phyloP scores from a whole-genome alignment of 2,888 invertebrate genomes.

The Lobophora halterata region DNA sequence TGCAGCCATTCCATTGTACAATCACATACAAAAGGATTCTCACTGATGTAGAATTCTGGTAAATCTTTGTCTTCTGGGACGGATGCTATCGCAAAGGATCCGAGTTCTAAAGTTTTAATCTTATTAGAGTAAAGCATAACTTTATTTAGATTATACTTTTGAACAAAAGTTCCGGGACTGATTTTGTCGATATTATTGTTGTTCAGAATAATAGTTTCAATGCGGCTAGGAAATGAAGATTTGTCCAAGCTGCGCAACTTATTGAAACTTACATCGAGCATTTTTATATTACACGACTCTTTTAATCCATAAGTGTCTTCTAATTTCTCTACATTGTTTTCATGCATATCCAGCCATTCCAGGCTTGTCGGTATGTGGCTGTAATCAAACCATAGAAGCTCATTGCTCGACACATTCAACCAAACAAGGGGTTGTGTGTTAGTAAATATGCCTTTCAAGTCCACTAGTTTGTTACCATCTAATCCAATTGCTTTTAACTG shows the following conservation, averaged over 20 bases:
- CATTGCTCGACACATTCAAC: conserved; percentile 91
- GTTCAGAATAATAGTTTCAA: conserved; percentile 86
- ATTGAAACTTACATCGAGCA: conserved; percentile 89
- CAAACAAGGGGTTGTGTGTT: conserved; percentile 87
- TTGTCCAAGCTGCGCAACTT: conserved; percentile 84
- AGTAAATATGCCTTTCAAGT: conserved; percentile 89
- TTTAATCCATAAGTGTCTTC: conserved; percentile 87
- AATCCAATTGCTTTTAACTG: conserved; percentile 87
- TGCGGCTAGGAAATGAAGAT: conserved; percentile 86
- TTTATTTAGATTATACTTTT: conserved; percentile 86
- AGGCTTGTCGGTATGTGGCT: conserved; percentile 87
- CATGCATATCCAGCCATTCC: conserved; percentile 90
- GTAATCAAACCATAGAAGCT: conserved; percentile 89
- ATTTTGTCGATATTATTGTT: conserved; percentile 87
- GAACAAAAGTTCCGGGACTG: conserved; percentile 85
- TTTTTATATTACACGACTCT: conserved; percentile 84
- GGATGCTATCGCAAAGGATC: conserved; percentile 84
- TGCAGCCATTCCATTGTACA: conserved; percentile 94
- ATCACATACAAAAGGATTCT: conserved; percentile 92
- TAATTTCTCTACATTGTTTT: conserved; percentile 87
- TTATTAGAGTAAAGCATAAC: conserved; percentile 89
- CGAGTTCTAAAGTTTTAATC: conserved; percentile 85
- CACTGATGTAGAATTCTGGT: conserved; percentile 89
- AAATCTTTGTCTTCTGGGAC: conserved; percentile 84
- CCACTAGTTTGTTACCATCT: conserved; percentile 88